phyloP scores from a whole-genome alignment of 2,113 vertebrate genomes.

The Pleuronectes platessa region DNA sequence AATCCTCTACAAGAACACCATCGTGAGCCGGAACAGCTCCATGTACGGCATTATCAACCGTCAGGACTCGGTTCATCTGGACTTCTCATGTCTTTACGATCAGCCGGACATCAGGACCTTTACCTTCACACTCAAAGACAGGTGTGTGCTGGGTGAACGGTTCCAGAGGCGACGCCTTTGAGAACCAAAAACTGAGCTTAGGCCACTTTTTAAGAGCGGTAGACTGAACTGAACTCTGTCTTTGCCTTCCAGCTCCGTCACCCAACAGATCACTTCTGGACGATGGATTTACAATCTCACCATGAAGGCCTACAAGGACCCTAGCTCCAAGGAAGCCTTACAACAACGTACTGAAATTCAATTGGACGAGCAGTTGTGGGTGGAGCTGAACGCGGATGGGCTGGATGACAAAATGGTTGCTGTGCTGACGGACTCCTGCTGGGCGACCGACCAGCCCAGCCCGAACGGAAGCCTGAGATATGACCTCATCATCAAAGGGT shows the following conservation, averaged over 20 bases:
- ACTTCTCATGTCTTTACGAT: constrained; percentile 46
- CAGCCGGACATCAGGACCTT: constrained; percentile 7
- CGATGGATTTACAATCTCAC: constrained; percentile 31
- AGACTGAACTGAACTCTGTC: neutral
- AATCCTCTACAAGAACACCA: constrained; percentile 36
- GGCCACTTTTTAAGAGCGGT: neutral
- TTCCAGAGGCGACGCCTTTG: neutral
- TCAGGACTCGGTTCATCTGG: constrained; percentile 2
- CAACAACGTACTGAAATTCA: neutral
- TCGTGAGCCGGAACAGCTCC: neutral
- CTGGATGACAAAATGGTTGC: constrained; percentile 18
- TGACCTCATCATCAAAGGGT: constrained; percentile 36
- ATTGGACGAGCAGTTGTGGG: constrained; percentile 48
- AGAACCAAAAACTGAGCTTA: neutral
- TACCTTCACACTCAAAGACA: constrained; percentile 41
- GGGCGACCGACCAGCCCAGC: constrained; percentile 19
- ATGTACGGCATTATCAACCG: constrained; percentile 20
- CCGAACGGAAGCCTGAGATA: constrained; percentile 2
- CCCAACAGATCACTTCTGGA: constrained; percentile 10
- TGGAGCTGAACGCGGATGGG: constrained; percentile 31
- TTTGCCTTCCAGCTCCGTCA: constrained; percentile 29
- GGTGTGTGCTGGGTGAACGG: neutral
- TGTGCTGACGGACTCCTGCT: constrained; percentile 41
- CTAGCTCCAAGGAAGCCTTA: neutral
- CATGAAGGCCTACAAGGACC: constrained; percentile 30